phyloP scores from a whole-genome alignment of 2,888 invertebrate species.

The Cheilosia variabilis region DNA sequence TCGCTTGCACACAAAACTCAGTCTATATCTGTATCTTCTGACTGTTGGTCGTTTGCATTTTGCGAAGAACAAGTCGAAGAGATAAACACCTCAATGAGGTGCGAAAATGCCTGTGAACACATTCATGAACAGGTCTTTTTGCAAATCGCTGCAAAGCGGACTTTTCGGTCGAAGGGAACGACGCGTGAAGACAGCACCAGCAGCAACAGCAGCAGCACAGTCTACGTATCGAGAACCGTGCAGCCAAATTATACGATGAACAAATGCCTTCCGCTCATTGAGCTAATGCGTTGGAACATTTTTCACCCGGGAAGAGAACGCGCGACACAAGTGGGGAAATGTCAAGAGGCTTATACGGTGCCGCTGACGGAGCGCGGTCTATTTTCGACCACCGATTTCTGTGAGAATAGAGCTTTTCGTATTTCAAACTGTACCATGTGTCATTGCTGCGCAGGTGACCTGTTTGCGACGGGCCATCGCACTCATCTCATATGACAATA shows the following conservation, averaged over 20 bases:
- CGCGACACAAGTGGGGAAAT: conserved; percentile 5
- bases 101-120: conserved; percentile 74
- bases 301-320: conserved; percentile 20
- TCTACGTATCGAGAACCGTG: conserved; percentile 18
- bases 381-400: neutral
- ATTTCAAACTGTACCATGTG: neutral
- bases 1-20: conserved; percentile 2
- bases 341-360: conserved; percentile 2
- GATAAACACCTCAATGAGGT: conserved; percentile 70
- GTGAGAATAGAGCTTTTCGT: neutral
- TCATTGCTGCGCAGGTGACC: neutral
- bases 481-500: conserved; percentile 43
- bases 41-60: conserved; percentile 23
- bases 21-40: conserved; percentile 26
- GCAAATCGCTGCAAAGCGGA: conserved; percentile 55
- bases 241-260: conserved; percentile 53
- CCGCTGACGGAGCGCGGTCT: neutral
- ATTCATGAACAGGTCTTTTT: conserved; percentile 67
- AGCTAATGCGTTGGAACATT: conserved; percentile 60
- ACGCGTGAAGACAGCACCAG: conserved; percentile 1
- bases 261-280: conserved; percentile 69
- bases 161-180: neutral
- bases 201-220: conserved; percentile 25
- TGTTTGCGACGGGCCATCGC: conserved; percentile 9
- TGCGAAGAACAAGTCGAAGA: conserved; percentile 36